Evolutionary conservation across 1,140 invertebrate genomes (phyloP).

Genomic region (Drosophila navojoa): DNA sequence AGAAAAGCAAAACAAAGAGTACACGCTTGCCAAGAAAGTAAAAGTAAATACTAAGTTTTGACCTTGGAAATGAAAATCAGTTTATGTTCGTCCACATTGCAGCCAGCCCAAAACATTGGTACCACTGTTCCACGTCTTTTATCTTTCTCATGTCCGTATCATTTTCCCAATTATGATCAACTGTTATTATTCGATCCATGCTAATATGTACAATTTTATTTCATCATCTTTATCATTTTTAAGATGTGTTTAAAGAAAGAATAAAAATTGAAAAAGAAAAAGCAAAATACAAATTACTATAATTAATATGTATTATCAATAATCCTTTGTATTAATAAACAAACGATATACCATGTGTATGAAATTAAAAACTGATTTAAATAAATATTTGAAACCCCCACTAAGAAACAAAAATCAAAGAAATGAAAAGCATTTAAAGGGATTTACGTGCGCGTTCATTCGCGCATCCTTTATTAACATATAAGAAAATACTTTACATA

Average conservation of each 20-base stretch:
- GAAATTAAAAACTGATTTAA: conserved; percentile 74
- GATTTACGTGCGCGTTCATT: conserved; percentile 6
- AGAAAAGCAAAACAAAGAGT: conserved; percentile 37
- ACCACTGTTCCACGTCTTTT: conserved; percentile 15
- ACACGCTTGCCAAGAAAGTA: conserved; percentile 72
- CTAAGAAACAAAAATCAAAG: not conserved
- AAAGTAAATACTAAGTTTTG: conserved; percentile 61
- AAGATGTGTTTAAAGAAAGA: conserved; percentile 71
- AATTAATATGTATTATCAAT: conserved; percentile 79
- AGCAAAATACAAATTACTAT: conserved; percentile 50
- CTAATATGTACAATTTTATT: conserved; percentile 37
- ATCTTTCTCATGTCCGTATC: conserved; percentile 13
- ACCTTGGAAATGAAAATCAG: conserved; percentile 64
- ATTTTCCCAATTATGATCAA: conserved; percentile 25
- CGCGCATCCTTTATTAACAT: conserved; percentile 41
- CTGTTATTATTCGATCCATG: conserved; percentile 29
- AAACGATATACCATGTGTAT: conserved; percentile 74
- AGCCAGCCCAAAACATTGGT: not conserved
- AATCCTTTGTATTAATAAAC: conserved; percentile 81
- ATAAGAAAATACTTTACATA: conserved; percentile 64
- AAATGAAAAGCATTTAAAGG: not conserved
- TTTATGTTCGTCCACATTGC: conserved; percentile 64
- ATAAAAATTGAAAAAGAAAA: conserved; percentile 3
- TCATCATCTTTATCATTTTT: conserved; percentile 65
- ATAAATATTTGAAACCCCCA: conserved; percentile 75